These are phyloP conservation scores for Celastrina argiolus DNA, from an alignment of 2,888 invertebrate genomes.

Conservation along the genomic window DNA sequence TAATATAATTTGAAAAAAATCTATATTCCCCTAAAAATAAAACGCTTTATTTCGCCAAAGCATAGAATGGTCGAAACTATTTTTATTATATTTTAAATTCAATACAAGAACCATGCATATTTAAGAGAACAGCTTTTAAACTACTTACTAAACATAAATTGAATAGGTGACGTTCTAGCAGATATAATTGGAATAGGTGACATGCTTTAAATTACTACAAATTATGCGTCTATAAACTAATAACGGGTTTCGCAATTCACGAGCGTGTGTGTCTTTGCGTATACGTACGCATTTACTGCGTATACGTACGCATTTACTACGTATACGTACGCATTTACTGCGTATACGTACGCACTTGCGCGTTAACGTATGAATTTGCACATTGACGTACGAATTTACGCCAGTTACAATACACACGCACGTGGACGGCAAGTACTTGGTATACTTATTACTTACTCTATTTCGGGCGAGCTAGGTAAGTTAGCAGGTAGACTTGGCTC, in stretches of 20 bases:
- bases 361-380: neutral
- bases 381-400: slow-evolving; percentile 7
- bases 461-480: slow-evolving; percentile 82
- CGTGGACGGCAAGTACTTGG: neutral
- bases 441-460: slow-evolving; percentile 78
- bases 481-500: slow-evolving; percentile 77
- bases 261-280: neutral
- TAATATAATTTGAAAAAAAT: neutral
- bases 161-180: neutral
- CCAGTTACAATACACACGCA: neutral
- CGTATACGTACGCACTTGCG: neutral
- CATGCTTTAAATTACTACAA: slow-evolving; percentile 7
- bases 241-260: neutral
- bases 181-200: neutral
- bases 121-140: slow-evolving; percentile 24
- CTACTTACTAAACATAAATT: slow-evolving; percentile 8
- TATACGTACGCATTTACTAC: neutral
- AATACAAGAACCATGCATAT: slow-evolving; percentile 31
- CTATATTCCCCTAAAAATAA: neutral
- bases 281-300: neutral
- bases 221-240: neutral
- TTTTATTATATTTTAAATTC: neutral
- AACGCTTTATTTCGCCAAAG: slow-evolving; percentile 13
- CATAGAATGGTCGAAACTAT: neutral
- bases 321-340: neutral